Evolutionary conservation across 2,888 invertebrate genomes (phyloP).

Genomic region (Hirtodrosophila confusa): DNA sequence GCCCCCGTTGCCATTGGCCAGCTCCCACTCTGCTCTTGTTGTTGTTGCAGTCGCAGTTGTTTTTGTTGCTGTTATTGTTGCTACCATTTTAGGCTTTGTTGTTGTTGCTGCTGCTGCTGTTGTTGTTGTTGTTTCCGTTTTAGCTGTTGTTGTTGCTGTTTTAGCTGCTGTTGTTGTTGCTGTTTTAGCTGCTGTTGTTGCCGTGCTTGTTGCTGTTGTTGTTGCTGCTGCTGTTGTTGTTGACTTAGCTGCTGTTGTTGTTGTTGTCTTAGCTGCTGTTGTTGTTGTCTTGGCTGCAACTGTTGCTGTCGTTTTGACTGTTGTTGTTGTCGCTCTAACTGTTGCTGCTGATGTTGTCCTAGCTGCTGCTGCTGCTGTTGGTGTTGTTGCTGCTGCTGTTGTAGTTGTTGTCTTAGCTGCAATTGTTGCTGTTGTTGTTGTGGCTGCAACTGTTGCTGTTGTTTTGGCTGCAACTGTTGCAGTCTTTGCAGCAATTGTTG

Average conservation of each 20-base stretch:
- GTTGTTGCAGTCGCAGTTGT: no score
- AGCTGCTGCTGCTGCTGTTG: no score
- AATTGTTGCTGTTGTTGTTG: no score
- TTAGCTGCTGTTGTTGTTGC: neutral
- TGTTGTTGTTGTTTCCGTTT: neutral
- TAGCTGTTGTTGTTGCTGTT: neutral
- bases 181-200: neutral
- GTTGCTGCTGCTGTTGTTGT: neutral
- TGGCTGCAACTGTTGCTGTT: no score
- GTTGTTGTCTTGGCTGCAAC: conserved; percentile 1
- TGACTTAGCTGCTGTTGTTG: neutral
- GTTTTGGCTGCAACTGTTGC: no score
- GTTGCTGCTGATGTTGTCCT: no score
- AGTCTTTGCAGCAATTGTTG: neutral
- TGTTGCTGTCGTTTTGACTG: neutral
- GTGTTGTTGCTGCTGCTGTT: no score
- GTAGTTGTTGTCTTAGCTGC: neutral
- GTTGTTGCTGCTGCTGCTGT: neutral
- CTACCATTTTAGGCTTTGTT: neutral
- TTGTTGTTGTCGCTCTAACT: neutral
- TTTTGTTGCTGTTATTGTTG: no score
- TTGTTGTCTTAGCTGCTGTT: conserved; percentile 1
- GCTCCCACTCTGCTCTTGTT: no score
- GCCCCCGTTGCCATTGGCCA: no score
- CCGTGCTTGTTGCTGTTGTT: no score